Conservation (phyloP, 30 jellyfish, hydroid and myxozoan species). For the Calvadosia cruxmelitensis region DNA sequence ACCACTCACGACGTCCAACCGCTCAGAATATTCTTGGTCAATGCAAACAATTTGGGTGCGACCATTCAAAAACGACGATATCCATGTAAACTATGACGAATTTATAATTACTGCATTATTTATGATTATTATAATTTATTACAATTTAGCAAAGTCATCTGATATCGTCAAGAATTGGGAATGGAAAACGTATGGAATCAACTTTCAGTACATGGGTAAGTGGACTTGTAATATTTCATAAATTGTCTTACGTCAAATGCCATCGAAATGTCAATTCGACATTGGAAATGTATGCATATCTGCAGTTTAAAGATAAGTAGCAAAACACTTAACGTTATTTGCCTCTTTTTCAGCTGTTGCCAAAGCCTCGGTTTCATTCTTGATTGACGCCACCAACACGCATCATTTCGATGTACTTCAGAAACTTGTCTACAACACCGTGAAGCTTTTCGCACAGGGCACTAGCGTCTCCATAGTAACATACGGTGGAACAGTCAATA, state of each 20-base stretch:
- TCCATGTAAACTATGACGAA: background rate
- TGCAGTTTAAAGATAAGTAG: no score
- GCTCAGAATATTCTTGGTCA: no score
- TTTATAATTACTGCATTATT: slow-evolving; percentile 30
- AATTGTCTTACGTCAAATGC: no score
- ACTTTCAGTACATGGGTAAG: slow-evolving; percentile 72
- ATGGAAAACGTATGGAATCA: slow-evolving; percentile 86
- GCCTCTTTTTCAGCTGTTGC: slow-evolving; percentile 44
- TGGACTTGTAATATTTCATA: no score
- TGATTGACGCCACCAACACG: slow-evolving; percentile 75
- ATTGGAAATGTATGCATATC: no score
- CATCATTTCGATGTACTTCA: slow-evolving; percentile 91
- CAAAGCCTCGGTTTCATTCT: slow-evolving; percentile 68
- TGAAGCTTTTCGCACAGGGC: slow-evolving; percentile 58
- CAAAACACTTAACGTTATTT: no score
- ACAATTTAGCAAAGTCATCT: slow-evolving; percentile 10
- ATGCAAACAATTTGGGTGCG: background rate
- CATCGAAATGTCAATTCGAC: no score
- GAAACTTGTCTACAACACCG: slow-evolving; percentile 65
- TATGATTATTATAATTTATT: no score
- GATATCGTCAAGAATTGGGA: slow-evolving; percentile 92
- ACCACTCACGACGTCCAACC: no score
- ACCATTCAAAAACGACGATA: background rate
- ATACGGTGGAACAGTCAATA: slow-evolving; percentile 66
- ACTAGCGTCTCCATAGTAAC: slow-evolving; percentile 71